Percentiles rank a stretch among this genome's conserved stretches.
Conservation (phyloP, 1,140 invertebrate species). For the Agraylea sexmaculata region DNA sequence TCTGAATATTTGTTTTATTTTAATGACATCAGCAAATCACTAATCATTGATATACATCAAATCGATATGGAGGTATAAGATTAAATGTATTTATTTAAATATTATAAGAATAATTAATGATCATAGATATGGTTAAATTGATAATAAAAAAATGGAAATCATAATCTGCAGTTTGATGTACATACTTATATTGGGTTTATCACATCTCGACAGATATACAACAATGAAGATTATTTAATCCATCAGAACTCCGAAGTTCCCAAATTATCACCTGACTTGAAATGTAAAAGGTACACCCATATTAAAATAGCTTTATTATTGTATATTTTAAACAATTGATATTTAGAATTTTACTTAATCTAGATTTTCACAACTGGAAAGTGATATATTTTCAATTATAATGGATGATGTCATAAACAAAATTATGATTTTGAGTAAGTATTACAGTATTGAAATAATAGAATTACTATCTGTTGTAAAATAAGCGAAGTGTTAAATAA, state of each 20-base stretch:
- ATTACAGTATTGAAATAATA: constrained; percentile 3
- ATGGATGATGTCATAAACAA: constrained; percentile 16
- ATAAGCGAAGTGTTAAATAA: background rate
- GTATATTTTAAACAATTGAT: background rate
- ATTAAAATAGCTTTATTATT: background rate
- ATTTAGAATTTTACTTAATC: constrained; percentile 7
- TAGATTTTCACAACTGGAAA: constrained; percentile 12
- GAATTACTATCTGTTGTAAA: background rate
- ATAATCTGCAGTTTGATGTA: background rate
- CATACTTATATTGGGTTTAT: too few relatives aligned
- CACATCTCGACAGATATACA: too few relatives aligned
- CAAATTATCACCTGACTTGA: too few relatives aligned
- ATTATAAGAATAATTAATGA: too few relatives aligned
- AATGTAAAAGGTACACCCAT: background rate
- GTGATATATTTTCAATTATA: constrained; percentile 10
- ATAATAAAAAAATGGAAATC: background rate
- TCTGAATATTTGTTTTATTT: too few relatives aligned
- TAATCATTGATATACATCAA: background rate
- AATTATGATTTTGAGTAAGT: constrained; percentile 15
- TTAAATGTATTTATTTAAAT: background rate
- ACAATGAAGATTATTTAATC: background rate
- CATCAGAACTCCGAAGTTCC: background rate
- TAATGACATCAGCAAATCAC: constrained; percentile 3
- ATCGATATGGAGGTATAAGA: background rate
- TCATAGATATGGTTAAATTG: too few relatives aligned